phyloP scores from a whole-genome alignment of 2,888 invertebrate genomes.

The Horisme vitalbata region DNA sequence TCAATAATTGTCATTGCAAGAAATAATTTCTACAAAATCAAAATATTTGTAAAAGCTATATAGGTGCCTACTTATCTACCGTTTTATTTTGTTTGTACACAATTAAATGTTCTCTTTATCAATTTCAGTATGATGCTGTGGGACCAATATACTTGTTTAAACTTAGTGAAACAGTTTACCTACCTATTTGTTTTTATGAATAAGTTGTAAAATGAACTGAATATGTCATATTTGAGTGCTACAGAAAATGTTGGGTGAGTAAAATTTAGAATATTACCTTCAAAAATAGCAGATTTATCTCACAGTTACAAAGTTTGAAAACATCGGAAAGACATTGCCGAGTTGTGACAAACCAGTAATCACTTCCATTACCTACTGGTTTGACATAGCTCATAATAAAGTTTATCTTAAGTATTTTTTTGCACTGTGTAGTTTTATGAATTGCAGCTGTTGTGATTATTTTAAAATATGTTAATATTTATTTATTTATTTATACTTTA shows the following conservation, averaged over 20 bases:
- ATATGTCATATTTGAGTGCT: conserved; percentile 81
- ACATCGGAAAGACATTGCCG: background rate
- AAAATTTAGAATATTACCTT: too few relatives aligned
- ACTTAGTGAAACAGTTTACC: conserved; percentile 53
- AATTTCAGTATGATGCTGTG: conserved; percentile 68
- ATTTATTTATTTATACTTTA: too few relatives aligned
- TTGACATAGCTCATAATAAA: too few relatives aligned
- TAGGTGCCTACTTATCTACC: conserved; percentile 36
- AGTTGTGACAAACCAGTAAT: too few relatives aligned
- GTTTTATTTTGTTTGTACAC: conserved; percentile 28
- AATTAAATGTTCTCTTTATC: conserved; percentile 23
- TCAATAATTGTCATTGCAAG: conserved; percentile 62
- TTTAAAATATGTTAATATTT: too few relatives aligned
- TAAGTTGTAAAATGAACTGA: conserved; percentile 76
- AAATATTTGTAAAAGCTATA: conserved; percentile 61
- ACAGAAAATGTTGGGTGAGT: conserved; percentile 81
- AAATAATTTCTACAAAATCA: conserved; percentile 49
- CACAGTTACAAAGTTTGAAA: too few relatives aligned
- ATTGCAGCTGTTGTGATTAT: too few relatives aligned
- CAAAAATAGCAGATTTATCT: too few relatives aligned
- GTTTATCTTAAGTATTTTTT: too few relatives aligned
- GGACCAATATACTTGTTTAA: conserved; percentile 64
- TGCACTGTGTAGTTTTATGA: too few relatives aligned
- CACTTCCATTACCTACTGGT: too few relatives aligned
- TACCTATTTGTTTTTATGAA: conserved; percentile 57